Evolutionary conservation across 2,113 vertebrate genomes (phyloP).

Genomic region (Phocoena phocoena): DNA sequence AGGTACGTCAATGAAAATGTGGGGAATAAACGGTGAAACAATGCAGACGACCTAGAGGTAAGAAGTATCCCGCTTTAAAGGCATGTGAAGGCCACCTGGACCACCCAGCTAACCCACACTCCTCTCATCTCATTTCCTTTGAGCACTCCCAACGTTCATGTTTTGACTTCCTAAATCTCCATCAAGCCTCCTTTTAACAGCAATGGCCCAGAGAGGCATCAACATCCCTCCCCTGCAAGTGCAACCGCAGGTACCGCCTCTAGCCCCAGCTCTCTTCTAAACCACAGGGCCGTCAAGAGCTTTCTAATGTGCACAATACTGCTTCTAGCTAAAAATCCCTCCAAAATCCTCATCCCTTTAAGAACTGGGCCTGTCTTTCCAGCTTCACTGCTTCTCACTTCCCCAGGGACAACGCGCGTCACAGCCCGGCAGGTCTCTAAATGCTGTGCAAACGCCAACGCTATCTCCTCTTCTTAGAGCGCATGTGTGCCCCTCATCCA

Average conservation of each 20-base stretch:
- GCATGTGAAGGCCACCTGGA: background rate
- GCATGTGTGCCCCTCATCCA: background rate
- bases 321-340: background rate
- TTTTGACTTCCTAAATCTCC: background rate
- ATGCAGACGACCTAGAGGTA: rapidly evolving
- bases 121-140: background rate
- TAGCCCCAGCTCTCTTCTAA: background rate
- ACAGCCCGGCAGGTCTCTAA: background rate
- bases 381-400: background rate
- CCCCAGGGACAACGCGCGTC: background rate
- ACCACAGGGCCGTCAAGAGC: background rate
- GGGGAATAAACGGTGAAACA: no score
- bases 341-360: background rate
- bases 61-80: background rate
- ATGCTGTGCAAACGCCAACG: no score
- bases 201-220: background rate
- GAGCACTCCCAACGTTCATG: background rate
- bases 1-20: background rate
- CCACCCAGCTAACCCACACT: background rate
- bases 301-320: background rate
- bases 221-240: background rate
- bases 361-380: background rate
- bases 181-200: background rate
- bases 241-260: no score
- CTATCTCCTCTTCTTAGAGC: background rate